Evolutionary conservation across 2,888 invertebrate genomes (phyloP).

Genomic region (Balanococcus diminutus): DNA sequence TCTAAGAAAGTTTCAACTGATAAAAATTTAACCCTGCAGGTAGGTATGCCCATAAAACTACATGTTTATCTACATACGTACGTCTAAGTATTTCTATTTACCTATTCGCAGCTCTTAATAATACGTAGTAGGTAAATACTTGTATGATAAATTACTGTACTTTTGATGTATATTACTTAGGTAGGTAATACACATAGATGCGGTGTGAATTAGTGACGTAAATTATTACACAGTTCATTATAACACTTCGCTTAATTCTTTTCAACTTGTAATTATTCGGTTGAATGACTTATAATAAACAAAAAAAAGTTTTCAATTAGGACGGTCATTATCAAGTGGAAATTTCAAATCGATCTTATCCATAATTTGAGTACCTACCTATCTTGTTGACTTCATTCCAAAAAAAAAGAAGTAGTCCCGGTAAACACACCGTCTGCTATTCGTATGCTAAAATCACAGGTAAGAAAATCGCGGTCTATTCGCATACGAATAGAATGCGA

Average conservation of each 20-base stretch:
- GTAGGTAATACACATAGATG: background rate
- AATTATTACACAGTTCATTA: constrained; percentile 2
- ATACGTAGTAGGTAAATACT: background rate
- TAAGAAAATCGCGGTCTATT: too few species aligned
- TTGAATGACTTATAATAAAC: constrained; percentile 18
- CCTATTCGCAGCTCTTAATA: too few species aligned
- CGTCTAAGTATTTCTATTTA: too few species aligned
- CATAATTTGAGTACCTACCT: background rate
- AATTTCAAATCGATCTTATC: background rate
- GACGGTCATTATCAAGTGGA: background rate
- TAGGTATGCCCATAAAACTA: too few species aligned
- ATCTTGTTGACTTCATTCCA: too few species aligned
- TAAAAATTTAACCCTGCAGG: background rate
- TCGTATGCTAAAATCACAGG: too few species aligned
- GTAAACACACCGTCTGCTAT: too few species aligned
- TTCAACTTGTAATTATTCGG: background rate
- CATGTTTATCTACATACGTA: too few species aligned
- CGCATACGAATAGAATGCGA: too few species aligned
- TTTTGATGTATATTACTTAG: background rate
- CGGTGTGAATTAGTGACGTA: background rate
- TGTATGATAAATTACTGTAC: background rate
- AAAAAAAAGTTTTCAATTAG: background rate
- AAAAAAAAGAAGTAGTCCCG: too few species aligned
- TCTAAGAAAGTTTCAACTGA: background rate
- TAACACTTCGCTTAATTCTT: background rate